Evolutionary conservation across 2,888 invertebrate species (phyloP).

Genomic region (Drosophila tripunctata): DNA sequence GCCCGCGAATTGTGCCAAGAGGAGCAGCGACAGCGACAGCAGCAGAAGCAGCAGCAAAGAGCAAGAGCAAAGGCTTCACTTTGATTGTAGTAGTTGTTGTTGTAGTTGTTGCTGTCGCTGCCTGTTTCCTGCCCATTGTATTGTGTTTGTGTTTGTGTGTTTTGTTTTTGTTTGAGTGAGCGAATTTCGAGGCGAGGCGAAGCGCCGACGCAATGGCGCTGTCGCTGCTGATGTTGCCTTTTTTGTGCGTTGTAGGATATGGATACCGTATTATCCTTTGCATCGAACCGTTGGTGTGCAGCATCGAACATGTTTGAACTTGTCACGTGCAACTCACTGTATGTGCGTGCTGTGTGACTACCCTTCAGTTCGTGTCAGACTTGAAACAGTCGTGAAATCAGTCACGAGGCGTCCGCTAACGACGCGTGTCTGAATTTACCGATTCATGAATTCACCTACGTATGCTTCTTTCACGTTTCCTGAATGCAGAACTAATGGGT

Average conservation of each 20-base stretch:
- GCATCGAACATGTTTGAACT: constrained; percentile 57
- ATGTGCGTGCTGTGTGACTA: constrained; percentile 8
- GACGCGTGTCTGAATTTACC: no score
- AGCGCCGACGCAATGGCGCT: constrained; percentile 64
- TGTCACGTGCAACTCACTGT: constrained; percentile 53
- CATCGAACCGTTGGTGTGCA: constrained; percentile 47
- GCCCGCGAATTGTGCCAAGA: constrained; percentile 69
- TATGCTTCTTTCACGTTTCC: no score
- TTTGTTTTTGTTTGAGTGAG: constrained; percentile 13
- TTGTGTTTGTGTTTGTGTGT: constrained; percentile 38
- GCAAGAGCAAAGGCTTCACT: constrained; percentile 51
- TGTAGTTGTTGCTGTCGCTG: constrained; percentile 30
- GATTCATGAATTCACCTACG: no score
- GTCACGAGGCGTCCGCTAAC: no score
- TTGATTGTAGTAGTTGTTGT: constrained; percentile 25
- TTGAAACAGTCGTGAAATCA: no score
- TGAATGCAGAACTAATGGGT: no score
- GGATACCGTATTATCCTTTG: constrained; percentile 62
- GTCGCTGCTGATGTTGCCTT: constrained; percentile 3
- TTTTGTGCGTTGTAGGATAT: constrained; percentile 28
- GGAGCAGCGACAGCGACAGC: constrained; percentile 21
- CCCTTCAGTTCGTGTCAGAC: no score
- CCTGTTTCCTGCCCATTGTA: constrained; percentile 63
- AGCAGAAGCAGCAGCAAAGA: constrained; percentile 10
- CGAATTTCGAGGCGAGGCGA: constrained; percentile 36